phyloP scores from a whole-genome alignment of 2,888 invertebrate species.

The Cinara cedri region DNA sequence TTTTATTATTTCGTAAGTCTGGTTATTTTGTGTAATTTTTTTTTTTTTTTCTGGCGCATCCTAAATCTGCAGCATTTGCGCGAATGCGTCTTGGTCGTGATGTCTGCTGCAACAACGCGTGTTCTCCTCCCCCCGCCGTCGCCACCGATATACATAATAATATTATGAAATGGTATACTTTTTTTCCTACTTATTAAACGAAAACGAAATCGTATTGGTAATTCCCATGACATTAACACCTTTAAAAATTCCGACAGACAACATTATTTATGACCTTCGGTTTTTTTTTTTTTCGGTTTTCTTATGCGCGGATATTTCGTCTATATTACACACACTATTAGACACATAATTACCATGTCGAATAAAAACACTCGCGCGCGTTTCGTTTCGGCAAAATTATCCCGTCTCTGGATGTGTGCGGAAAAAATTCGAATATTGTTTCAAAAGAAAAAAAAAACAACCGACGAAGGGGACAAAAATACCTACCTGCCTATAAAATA shows the following conservation, averaged over 20 bases:
- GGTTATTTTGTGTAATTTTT: neutral
- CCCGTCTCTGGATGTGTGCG: constrained; percentile 1
- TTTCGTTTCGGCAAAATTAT: constrained; percentile 24
- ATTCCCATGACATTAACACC: constrained; percentile 35
- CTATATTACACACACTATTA: neutral
- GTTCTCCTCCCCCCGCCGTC: no score
- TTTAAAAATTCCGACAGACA: neutral
- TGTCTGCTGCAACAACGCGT: no score
- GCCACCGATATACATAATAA: no score
- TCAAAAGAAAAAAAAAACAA: constrained; percentile 11
- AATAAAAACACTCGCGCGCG: neutral
- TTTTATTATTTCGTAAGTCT: constrained; percentile 13
- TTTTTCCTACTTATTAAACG: neutral
- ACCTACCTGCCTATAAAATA: no score
- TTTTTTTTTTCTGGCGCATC: constrained; percentile 1
- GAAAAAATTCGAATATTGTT: constrained; percentile 52
- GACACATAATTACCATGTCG: constrained; percentile 3
- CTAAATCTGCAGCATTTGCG: neutral
- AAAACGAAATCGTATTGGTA: neutral
- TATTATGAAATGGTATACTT: neutral
- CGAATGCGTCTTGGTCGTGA: neutral
- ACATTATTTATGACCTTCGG: constrained; percentile 39
- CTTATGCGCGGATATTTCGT: neutral
- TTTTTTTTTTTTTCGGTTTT: neutral
- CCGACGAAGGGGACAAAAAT: neutral